Base-by-base conservation (phyloP, 2,888 invertebrate genomes). In the Platypus cylindrus region DNA sequence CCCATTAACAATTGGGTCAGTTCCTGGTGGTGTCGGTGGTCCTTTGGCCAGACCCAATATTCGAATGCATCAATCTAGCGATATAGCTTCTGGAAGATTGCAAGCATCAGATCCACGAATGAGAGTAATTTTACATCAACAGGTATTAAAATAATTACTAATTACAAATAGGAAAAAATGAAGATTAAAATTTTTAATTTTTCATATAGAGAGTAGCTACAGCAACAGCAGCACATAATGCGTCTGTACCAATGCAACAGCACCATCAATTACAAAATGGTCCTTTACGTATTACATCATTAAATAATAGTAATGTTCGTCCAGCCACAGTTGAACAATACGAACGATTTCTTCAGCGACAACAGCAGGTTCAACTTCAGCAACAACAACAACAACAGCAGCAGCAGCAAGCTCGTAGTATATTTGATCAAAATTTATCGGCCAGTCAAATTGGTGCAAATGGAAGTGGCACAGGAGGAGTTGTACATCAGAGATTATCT, bases 51-150 rank as follows among this genome's bases (percentile, higher is more conserved):
- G n/a, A n/a, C 53, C 54, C 17, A 38, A 45, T n/a, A 43, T 60
- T 24, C 47, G 60, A 33, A 48, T 60, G 49, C 57, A 51, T 22
- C 50, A 46, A 25, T n/a, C n/a, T n/a, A n/a, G n/a, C n/a, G n/a
- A n/a, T n/a, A n/a, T n/a, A n/a, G 49, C 63, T 7, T 68, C 68
- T 50, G 34, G 25, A 8, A 56, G 68, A 44, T 50, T 66, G 27
- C 68, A 68, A 47, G 62, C 60, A 15, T 52, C 68, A 25, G 71
- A 72, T 54, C 64, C 68, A 12, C 62, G 72, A 40, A 65, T 67
- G 42, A 56, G 71, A 44, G 58, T 71, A 48, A 52, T 73, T 32
- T 47, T 71, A 31, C 68, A 66, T 51, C 65, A 57, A 26, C 48
- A 50, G 38, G 48, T 46, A 42, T 37, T 17, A 32, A 38, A 32